A percentile compares a stretch with the other conserved stretches of the same genome.
phyloP scores from a whole-genome alignment of 2,797 vertebrate species.

The Lepus townsendii region DNA sequence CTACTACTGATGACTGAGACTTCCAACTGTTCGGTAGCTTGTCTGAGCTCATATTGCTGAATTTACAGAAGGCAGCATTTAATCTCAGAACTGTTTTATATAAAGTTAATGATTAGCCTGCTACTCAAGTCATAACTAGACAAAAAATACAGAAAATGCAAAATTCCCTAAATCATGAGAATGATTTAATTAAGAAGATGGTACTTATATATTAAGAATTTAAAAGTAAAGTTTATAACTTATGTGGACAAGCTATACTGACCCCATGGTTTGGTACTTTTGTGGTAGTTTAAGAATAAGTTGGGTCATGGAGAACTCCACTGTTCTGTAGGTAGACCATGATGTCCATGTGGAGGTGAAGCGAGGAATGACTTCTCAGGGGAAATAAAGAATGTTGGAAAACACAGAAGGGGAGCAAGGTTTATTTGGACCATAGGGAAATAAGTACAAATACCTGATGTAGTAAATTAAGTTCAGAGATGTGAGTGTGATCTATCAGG shows the following conservation, averaged over 20 bases:
- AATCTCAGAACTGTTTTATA: background rate
- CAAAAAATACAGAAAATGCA: background rate
- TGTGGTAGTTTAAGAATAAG: background rate
- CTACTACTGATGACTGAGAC: background rate
- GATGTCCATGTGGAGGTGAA: background rate
- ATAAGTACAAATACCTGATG: background rate
- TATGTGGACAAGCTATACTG: background rate
- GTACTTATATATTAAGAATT: background rate
- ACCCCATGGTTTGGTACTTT: background rate
- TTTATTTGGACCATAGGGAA: background rate
- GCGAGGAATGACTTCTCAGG: background rate
- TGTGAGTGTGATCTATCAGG: background rate
- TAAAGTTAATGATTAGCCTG: background rate
- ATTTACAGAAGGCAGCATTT: conserved; percentile 23
- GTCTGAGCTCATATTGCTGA: background rate
- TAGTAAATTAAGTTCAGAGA: background rate
- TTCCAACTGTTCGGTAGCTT: background rate
- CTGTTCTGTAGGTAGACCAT: background rate
- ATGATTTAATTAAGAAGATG: background rate
- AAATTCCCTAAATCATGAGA: background rate
- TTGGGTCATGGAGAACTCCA: background rate
- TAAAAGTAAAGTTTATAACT: background rate
- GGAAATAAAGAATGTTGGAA: background rate
- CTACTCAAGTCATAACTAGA: background rate
- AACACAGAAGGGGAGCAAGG: background rate